These are phyloP conservation scores for Trachelus troglodyta DNA, from an alignment of 2,888 invertebrate species.

Conservation along the genomic window DNA sequence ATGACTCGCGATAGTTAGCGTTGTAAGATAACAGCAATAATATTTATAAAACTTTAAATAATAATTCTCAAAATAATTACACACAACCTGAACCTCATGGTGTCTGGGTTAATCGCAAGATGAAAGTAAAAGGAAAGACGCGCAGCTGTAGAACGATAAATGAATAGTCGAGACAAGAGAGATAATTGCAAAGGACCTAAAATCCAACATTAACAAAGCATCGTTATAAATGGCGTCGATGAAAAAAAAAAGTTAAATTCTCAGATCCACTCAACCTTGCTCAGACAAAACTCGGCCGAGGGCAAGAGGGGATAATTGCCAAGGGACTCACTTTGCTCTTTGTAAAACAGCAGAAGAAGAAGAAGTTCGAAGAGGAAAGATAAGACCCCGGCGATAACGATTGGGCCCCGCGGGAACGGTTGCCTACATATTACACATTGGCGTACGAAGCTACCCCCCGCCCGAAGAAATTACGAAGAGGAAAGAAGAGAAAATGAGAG, in stretches of 20 bases:
- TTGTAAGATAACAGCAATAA: background rate
- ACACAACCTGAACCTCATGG: too few species aligned
- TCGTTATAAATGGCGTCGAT: background rate
- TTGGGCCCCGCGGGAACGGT: conserved; percentile 61
- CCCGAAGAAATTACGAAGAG: background rate
- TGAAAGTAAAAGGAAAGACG: background rate
- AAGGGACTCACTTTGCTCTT: conserved; percentile 53
- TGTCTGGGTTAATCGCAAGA: background rate
- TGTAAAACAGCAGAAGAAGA: conserved; percentile 53
- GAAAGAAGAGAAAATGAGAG: background rate
- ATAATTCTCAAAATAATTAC: too few species aligned
- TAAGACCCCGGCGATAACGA: conserved; percentile 63
- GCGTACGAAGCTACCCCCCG: conserved; percentile 8
- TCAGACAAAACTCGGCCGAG: background rate
- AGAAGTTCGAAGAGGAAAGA: conserved; percentile 55
- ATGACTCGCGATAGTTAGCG: background rate
- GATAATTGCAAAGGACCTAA: conserved; percentile 7
- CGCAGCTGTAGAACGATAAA: background rate
- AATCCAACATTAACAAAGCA: conserved; percentile 5
- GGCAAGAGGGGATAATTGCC: conserved; percentile 59
- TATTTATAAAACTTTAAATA: background rate
- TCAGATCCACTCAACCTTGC: conserved; percentile 1
- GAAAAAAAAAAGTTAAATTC: conserved; percentile 6
- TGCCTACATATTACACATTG: conserved; percentile 47
- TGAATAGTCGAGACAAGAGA: background rate